Base-by-base conservation (phyloP, 1,140 invertebrate genomes). In the Nautilus pompilius region DNA sequence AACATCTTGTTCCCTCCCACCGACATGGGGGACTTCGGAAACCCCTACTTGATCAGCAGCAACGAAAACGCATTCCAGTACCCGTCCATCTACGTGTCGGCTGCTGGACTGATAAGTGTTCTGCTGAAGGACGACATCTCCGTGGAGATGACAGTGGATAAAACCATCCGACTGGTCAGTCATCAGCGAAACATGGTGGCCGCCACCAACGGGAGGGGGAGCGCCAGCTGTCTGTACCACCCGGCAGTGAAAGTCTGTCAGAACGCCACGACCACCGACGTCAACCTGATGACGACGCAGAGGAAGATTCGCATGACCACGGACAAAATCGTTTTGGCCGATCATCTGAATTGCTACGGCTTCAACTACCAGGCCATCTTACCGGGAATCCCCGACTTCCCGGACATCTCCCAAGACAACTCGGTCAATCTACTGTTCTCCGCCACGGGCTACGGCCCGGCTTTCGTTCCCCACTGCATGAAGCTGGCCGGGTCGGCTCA, bases 101-200 rank as follows among this genome's bases (percentile, higher is more conserved):
- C 65, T 15, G 66, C 70, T 10, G 76, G 76, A 5, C 65, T 78
- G n/a, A 73, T 78, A 20, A 77, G 74, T 0, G 73, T 78, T 0
- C 65, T 78, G n/a, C 63, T 78, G 20, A 64, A 71, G 36, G 51
- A 72, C 45, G 75, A 80, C 60, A 70, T 78, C 20, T 74, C 75
- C 0, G 75, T 80, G 20, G 78, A 80, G 58, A 76, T 77, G 72
- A 78, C 75, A 4, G 56, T 73, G 4, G 78, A 80, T 59, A 59
- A 68, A 26, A 72, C 75, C 6, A 66, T 80, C 8, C 72, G 78
- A 8, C 60, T 78, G 29, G 76, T 80, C 28, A 78, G 70, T 49
- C 73, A 77, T 58, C 67, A 70, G 32, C 72, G 73, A 60, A 74
- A 77, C 59, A 66, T 74, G 57, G 75, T 75, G 15, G 72, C 70